phyloP scores from a whole-genome alignment of 1,140 invertebrate species.

The Drosophila orosa region DNA sequence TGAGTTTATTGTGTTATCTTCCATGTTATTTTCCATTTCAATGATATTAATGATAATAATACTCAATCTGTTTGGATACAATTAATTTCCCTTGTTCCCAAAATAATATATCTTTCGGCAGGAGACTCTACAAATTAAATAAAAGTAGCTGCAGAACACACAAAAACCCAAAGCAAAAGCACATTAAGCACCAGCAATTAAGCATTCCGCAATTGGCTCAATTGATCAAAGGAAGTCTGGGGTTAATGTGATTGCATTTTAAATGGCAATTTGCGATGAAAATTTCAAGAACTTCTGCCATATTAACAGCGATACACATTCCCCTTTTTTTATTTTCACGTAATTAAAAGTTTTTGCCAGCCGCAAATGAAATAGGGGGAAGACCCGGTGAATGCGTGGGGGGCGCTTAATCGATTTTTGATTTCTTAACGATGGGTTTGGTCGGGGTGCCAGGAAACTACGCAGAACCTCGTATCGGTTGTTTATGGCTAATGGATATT shows the following conservation, averaged over 20 bases:
- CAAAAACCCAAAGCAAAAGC: conserved; percentile 19
- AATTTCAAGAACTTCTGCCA: conserved; percentile 40
- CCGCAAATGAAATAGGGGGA: conserved; percentile 21
- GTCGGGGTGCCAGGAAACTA: conserved; percentile 35
- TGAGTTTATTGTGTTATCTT: background rate
- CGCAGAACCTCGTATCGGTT: conserved; percentile 14
- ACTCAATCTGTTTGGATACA: background rate
- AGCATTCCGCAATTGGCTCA: conserved; percentile 53
- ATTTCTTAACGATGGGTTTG: conserved; percentile 68
- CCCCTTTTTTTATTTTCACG: conserved; percentile 23
- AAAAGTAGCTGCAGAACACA: conserved; percentile 4
- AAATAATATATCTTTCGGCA: background rate
- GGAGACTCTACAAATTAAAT: conserved; percentile 25
- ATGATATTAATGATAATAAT: background rate
- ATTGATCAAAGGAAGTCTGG: conserved; percentile 44
- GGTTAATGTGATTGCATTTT: conserved; percentile 51
- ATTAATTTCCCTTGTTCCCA: background rate
- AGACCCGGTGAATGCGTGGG: conserved; percentile 17
- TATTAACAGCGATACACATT: conserved; percentile 51
- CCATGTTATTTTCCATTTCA: background rate
- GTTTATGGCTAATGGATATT: conserved; percentile 56
- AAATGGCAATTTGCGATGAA: conserved; percentile 44
- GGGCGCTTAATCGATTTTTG: conserved; percentile 75
- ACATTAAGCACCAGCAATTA: conserved; percentile 42
- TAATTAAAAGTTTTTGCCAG: conserved; percentile 69